Percentiles rank a stretch among this genome's conserved stretches.
These are phyloP conservation scores for Plutomurus gul DNA, from an alignment of 1,140 invertebrate genomes.

Conservation along the genomic window DNA sequence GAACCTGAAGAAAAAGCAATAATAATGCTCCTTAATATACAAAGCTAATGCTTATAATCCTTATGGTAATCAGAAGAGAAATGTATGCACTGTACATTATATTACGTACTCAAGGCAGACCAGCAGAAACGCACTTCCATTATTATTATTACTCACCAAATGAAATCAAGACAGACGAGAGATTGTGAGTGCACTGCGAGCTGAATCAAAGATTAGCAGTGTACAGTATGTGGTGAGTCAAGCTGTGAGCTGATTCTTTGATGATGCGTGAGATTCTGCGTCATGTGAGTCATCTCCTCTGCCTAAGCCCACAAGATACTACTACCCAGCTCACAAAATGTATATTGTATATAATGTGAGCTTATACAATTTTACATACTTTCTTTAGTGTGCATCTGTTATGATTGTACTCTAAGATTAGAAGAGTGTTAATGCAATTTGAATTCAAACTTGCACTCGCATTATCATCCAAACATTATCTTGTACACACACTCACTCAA, in stretches of 20 bases:
- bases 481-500: neutral
- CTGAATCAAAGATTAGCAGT: conserved; percentile 4
- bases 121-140: no score
- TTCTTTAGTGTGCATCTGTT: no score
- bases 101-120: neutral
- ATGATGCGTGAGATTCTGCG: neutral
- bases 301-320: neutral
- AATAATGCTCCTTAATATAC: neutral
- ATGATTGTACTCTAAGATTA: conserved; percentile 1
- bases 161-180: neutral
- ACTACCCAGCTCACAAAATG: neutral
- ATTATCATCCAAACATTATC: neutral
- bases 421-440: conserved; percentile 11
- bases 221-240: neutral
- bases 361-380: no score
- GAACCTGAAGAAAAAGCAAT: neutral
- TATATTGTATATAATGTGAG: no score
- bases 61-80: neutral
- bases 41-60: neutral
- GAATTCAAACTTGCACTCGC: conserved; percentile 6
- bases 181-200: neutral
- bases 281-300: neutral
- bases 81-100: neutral
- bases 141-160: neutral
- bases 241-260: conserved; percentile 26